Percentiles rank a stretch among this genome's conserved stretches.
phyloP scores from a whole-genome alignment of 37 sponge, comb jelly and placozoan species.

The Eunapius fragilis region DNA sequence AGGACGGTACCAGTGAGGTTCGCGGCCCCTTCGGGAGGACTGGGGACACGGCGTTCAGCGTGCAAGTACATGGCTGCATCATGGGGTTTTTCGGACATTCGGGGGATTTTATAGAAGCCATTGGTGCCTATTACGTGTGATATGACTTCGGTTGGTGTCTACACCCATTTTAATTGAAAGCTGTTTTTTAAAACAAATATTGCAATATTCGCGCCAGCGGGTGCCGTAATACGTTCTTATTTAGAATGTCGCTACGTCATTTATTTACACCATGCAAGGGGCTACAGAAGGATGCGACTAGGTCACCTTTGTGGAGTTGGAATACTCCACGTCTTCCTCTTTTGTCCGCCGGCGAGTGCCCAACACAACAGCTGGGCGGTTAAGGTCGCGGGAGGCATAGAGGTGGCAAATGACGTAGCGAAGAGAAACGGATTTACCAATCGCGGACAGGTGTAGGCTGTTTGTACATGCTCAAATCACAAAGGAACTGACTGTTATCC shows the following conservation, averaged over 20 bases:
- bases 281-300: not conserved
- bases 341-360: not conserved
- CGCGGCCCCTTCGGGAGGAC: not conserved
- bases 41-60: not conserved
- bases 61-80: not conserved
- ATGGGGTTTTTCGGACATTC: not conserved
- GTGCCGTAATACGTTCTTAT: too few relatives aligned
- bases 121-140: not conserved
- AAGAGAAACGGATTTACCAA: not conserved
- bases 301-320: not conserved
- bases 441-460: not conserved
- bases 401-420: not conserved
- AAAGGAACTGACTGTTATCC: not conserved
- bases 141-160: too few relatives aligned
- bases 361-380: slow-evolving; percentile 3
- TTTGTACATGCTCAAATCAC: too few relatives aligned
- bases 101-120: not conserved
- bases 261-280: too few relatives aligned
- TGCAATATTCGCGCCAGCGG: too few relatives aligned
- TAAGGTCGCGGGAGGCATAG: not conserved
- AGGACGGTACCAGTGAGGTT: not conserved
- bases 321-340: not conserved
- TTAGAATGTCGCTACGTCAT: too few relatives aligned
- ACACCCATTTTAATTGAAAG: too few relatives aligned
- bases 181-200: too few relatives aligned